Base-by-base conservation (phyloP, 2,797 vertebrate genomes). In the Ptychobarbus kaznakovi region DNA sequence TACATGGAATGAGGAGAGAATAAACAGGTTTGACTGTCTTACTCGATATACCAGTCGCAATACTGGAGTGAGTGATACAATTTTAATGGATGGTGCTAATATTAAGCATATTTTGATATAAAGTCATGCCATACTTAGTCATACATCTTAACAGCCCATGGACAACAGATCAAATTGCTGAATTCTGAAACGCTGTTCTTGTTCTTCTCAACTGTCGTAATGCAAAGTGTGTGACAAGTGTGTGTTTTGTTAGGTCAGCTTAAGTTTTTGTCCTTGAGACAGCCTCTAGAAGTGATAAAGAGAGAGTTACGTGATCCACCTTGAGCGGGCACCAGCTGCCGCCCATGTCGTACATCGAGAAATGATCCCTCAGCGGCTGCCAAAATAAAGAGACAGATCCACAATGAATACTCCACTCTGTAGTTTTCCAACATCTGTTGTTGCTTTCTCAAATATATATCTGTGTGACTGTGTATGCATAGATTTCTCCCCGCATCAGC, bases 241-340 rank as follows among this genome's bases (percentile, higher is more conserved):
- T 97, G 95, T 95, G 96, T 95, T 97, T 95, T 96, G 94, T 93
- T 94, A 94, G 90, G 89, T 91, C 81, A 90, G 92, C 93, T 93
- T 90, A 91, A 95, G 78, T 56, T 73, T 96, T 96, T 96, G 96
- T 97, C 97, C 97, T 98, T 97, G 96, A 97, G 91, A 89, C 94
- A 96, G 96, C 96, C 97, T 97, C 95, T 93, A 95, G 92, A 94
- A 96, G 96, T 94, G 97, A 97, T 97, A 97, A 97, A 98, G 96
- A 95, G 96, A 95, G 95, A 98, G 96, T 94, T 96, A 98, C 94
- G 92, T 80, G 96, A 98, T 97, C 96, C 93, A 96, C 94, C 94
- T 95, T 91, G 91, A 92, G 95, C 95, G 96, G 93, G 96, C 94
- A 93, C 92, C 97, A 98, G 97, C 97, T 98, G 97, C 94, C 95